Evolutionary conservation across 2,797 vertebrate species (phyloP).

Genomic region (Clarias laeviceps): DNA sequence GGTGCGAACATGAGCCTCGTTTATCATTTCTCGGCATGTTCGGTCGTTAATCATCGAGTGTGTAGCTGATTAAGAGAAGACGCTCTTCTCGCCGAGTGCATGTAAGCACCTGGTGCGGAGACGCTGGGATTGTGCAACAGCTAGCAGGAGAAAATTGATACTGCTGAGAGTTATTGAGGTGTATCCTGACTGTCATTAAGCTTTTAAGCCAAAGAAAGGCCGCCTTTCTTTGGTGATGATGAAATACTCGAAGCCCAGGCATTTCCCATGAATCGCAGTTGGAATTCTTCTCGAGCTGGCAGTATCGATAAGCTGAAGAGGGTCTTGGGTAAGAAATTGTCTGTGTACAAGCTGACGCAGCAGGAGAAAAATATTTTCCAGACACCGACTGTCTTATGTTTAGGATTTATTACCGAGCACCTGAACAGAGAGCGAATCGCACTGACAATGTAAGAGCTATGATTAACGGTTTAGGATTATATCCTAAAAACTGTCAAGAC

Average conservation of each 20-base stretch:
- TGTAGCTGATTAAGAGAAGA: slow-evolving; percentile 5
- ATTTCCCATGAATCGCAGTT: neutral
- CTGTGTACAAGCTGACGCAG: neutral
- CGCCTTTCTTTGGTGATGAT: neutral
- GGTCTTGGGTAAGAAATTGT: slow-evolving; percentile 1
- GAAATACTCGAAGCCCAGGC: neutral
- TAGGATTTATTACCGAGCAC: slow-evolving; percentile 4
- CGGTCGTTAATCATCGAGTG: neutral
- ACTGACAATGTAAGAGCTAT: slow-evolving; percentile 1
- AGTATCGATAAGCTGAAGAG: neutral
- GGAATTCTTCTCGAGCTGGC: neutral
- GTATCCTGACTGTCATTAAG: slow-evolving; percentile 20
- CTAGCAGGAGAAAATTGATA: slow-evolving; percentile 8
- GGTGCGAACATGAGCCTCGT: slow-evolving; percentile 1
- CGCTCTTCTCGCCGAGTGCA: neutral
- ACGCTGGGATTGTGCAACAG: slow-evolving; percentile 15
- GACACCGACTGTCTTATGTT: neutral
- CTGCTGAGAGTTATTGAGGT: slow-evolving; percentile 13
- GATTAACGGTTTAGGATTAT: slow-evolving; percentile 19
- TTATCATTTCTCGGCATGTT: slow-evolving; percentile 8
- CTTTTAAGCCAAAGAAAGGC: slow-evolving; percentile 11
- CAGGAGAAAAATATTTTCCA: slow-evolving; percentile 1
- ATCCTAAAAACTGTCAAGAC: slow-evolving; percentile 24
- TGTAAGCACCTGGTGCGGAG: slow-evolving; percentile 13
- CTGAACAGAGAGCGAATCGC: slow-evolving; percentile 1